Evolutionary conservation across 2,797 vertebrate species (phyloP), one percentile per base, ranked within the genome.

Genomic region (Melanotaenia maccullochi): DNA sequence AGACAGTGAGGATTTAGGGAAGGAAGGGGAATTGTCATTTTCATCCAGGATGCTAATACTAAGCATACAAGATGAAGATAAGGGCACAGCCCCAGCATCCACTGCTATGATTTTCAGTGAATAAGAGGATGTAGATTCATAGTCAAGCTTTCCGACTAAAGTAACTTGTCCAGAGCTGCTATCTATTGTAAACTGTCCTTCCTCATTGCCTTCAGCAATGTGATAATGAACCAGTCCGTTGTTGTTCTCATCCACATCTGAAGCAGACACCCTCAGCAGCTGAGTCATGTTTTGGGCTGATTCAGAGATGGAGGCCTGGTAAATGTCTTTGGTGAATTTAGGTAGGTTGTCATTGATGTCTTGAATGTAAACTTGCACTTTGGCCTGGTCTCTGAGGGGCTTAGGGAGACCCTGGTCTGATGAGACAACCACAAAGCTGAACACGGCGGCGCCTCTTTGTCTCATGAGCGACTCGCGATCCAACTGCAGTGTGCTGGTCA

Each of bases 341-440:
- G 98, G 98, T 1, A 94, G 74, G 33, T 99, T 98, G 90, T 99
- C 98, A 65, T 99, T 99, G 75, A 98, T 97, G 87, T 99, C 98
- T 83, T 95, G 96, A 87, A 99, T 93, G 78, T 97, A 97, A 79
- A 99, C 96, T 54, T 99, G 98, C 30, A 99, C 96, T 55, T 96
- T 97, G 63, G 98, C 98, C 91, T 98, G 97, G 90, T 99, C 98
- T 86, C 93, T 96, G 65, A 99, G 95, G 76, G 97, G 94, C 67
- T 96, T 97, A 20, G 98, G 97, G 83, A 98, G 95, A 58, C 98
- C 98, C 92, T 97, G 96, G 86, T 99, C 98, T 3, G 94, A 95
- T 4, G 97, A 98, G 75, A 95, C 81, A 8, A 99, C 96, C 0
- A 90, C 93, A 25, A 99, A 96, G 74, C 93, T 97, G 90, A 99